These are phyloP conservation scores for Thaumetopoea pityocampa DNA, from an alignment of 1,140 invertebrate genomes.

Conservation along the genomic window DNA sequence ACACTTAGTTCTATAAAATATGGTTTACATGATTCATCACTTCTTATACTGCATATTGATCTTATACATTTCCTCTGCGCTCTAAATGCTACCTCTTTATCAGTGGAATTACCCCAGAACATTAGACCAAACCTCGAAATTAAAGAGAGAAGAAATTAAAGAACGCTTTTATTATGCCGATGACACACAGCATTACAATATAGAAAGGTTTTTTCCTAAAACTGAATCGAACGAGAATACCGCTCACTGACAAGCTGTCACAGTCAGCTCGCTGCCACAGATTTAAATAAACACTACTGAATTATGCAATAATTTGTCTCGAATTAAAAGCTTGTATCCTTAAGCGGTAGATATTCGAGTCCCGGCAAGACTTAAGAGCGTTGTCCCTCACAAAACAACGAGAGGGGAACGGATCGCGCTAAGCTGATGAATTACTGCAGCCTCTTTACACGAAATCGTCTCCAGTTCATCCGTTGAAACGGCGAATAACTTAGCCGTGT, in stretches of 20 bases:
- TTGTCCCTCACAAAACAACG: slow-evolving; percentile 39
- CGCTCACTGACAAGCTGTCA: slow-evolving; percentile 20
- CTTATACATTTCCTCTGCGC: too few species aligned
- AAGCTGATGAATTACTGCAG: slow-evolving; percentile 46
- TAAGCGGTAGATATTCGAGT: slow-evolving; percentile 42
- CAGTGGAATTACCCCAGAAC: too few species aligned
- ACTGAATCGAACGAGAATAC: slow-evolving; percentile 12
- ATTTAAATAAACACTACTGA: slow-evolving; percentile 33
- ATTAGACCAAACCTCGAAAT: too few species aligned
- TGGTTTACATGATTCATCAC: too few species aligned
- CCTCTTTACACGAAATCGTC: slow-evolving; percentile 38
- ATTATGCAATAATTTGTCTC: slow-evolving; percentile 54
- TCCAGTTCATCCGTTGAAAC: slow-evolving; percentile 22
- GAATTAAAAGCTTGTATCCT: slow-evolving; percentile 51
- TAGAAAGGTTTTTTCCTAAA: slow-evolving; percentile 10
- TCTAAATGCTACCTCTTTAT: too few species aligned
- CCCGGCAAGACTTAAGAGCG: slow-evolving; percentile 48
- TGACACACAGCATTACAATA: too few species aligned
- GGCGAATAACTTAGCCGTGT: slow-evolving; percentile 27
- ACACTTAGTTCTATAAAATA: too few species aligned
- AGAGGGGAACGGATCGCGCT: slow-evolving; percentile 49
- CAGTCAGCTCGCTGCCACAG: slow-evolving; percentile 19
- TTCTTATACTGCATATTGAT: too few species aligned
- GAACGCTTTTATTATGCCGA: too few species aligned
- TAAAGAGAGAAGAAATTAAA: too few species aligned